Percentiles rank a stretch among this genome's conserved stretches.
phyloP scores from a whole-genome alignment of 1,140 invertebrate genomes.

The Brachionus plicatilis region DNA sequence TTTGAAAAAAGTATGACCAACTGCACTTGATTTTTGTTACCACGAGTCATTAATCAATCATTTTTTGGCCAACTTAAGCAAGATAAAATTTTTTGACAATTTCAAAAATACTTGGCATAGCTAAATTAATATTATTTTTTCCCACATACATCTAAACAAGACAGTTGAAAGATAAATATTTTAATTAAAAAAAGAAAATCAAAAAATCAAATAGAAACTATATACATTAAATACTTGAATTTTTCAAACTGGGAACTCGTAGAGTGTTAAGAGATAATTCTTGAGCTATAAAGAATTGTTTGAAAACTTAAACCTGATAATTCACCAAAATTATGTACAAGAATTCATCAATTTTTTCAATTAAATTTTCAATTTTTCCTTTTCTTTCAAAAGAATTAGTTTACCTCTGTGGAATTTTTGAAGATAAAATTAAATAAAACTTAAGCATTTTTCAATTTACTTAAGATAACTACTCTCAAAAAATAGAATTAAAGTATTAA shows the following conservation, averaged over 20 bases:
- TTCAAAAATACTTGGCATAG: neutral
- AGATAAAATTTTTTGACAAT: neutral
- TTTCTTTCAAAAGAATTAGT: neutral
- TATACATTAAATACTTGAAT: neutral
- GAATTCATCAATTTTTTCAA: neutral
- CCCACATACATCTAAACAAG: neutral
- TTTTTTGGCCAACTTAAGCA: neutral
- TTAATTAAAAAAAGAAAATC: neutral
- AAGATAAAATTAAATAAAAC: neutral
- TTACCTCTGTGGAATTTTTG: neutral
- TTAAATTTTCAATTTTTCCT: neutral
- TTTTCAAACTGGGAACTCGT: neutral
- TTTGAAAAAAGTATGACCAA: neutral
- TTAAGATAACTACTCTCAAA: neutral
- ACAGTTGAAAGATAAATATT: neutral
- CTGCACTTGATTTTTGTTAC: neutral
- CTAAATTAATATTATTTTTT: neutral
- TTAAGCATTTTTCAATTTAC: neutral
- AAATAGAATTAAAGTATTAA: neutral
- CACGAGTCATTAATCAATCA: neutral
- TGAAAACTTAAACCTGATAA: neutral
- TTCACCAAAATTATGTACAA: neutral
- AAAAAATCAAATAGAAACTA: neutral
- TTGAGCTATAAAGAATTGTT: neutral
- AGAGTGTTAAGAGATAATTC: neutral